Evolutionary conservation across 1,140 invertebrate species (phyloP), one percentile per base, ranked within the genome.

Genomic region (Musca vetustissima): DNA sequence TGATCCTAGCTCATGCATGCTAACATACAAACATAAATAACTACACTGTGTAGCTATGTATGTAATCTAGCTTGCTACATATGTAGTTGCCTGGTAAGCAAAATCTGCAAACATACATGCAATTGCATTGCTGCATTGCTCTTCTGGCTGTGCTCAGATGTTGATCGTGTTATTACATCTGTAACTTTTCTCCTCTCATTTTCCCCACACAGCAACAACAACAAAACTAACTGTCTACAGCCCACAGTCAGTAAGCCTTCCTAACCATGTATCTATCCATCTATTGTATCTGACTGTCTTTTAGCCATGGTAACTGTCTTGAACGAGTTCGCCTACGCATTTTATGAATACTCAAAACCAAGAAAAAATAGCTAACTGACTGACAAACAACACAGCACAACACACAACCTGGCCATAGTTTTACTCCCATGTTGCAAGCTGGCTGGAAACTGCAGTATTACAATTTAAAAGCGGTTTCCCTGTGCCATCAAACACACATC

Each of bases 261-360:
- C 36, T 43, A 43, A 43, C 36, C 36, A 43, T 7, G 11, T 43
- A 32, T 43, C 6, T 43, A 43, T 43, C 36, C 11, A 43, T 43
- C 36, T 43, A 43, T 43, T 21, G 49, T 21, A 52, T 21, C 17
- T 21, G 49, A 52, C n/a, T 52, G 21, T 19, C 21, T 52, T 19
- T 22, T 52, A 36, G 32, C 57, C 43, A 61, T 19, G 28, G 21
- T 15, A 61, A 61, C 57, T 61, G 57, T 61, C 57, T 36, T 43
- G 28, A 61, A 61, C 57, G 57, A 61, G 57, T 61, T 61, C 57
- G 57, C 57, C 57, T 61, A 61, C 57, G 57, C 57, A 61, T 61
- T 61, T 61, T 25, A 43, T 43, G 36, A 43, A 43, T 43, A 43
- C 7, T 13, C 36, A 43, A 43, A 43, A 28, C 28, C 8, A n/a